Percentiles rank a stretch among this genome's conserved stretches.
phyloP scores from a whole-genome alignment of 2,113 vertebrate genomes.

The Casuarius casuarius region DNA sequence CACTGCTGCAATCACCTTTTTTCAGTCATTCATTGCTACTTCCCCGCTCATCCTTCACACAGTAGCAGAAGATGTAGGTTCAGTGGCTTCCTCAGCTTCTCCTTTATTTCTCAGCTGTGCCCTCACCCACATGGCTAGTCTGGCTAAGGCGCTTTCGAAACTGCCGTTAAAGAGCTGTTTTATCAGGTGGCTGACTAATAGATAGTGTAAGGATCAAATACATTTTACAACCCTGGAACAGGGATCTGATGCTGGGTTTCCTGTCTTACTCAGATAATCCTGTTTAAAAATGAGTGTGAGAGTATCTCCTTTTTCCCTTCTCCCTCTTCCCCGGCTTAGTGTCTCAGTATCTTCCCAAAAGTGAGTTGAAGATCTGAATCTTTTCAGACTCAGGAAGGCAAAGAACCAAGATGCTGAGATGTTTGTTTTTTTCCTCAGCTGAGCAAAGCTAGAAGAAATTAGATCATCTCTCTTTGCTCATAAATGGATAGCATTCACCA shows the following conservation, averaged over 20 bases:
- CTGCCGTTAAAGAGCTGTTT: background rate
- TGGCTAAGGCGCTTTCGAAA: background rate
- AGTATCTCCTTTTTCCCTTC: background rate
- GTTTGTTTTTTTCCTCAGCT: background rate
- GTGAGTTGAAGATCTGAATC: background rate
- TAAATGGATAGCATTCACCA: background rate
- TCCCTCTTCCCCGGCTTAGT: rapidly evolving
- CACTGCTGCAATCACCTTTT: background rate
- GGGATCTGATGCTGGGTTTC: background rate
- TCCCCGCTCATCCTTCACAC: too few species aligned
- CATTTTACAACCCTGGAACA: rapidly evolving
- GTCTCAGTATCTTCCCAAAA: background rate
- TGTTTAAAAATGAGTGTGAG: background rate
- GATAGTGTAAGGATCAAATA: background rate
- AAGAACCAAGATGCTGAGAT: background rate
- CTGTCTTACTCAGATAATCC: background rate
- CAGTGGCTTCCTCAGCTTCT: background rate
- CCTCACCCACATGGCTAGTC: rapidly evolving
- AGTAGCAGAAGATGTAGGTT: background rate
- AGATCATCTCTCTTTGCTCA: background rate
- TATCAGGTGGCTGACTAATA: background rate
- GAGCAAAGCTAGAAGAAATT: background rate
- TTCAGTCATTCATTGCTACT: background rate
- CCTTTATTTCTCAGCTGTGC: background rate
- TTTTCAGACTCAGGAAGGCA: background rate